A percentile compares a stretch with the other conserved stretches of the same genome.
phyloP scores from a whole-genome alignment of 2,888 invertebrate species.

The Drosophila koepferae region DNA sequence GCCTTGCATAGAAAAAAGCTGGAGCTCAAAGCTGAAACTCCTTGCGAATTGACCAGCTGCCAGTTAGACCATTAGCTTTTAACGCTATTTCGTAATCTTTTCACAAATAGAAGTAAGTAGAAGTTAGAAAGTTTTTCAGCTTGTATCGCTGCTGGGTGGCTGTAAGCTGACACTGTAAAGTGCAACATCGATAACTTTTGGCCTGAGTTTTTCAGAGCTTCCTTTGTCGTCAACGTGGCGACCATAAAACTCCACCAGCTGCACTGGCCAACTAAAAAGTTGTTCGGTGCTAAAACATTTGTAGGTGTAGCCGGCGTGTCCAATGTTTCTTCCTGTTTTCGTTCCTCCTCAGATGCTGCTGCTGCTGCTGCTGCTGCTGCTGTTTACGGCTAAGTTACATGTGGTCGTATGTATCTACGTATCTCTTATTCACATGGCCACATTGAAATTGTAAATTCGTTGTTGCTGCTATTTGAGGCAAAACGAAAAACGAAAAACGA shows the following conservation, averaged over 20 bases:
- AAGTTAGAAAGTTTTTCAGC: conserved; percentile 38
- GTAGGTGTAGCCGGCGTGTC: conserved; percentile 63
- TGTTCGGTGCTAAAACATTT: conserved; percentile 54
- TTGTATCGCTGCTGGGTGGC: neutral
- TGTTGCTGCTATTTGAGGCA: conserved; percentile 49
- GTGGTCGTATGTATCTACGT: conserved; percentile 27
- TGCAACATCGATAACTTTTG: conserved; percentile 76
- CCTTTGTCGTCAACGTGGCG: conserved; percentile 54
- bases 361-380: conserved; percentile 7
- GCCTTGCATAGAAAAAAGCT: too few relatives aligned
- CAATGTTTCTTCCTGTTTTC: conserved; percentile 35
- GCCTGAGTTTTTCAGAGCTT: conserved; percentile 40
- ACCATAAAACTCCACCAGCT: conserved; percentile 47
- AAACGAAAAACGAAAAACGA: conserved; percentile 70
- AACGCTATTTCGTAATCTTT: conserved; percentile 53
- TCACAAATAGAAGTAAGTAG: conserved; percentile 19
- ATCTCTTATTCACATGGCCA: conserved; percentile 59
- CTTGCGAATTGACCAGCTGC: neutral
- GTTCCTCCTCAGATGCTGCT: neutral
- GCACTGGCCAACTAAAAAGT: conserved; percentile 41
- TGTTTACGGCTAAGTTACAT: conserved; percentile 30
- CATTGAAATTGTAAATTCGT: conserved; percentile 77
- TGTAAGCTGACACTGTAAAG: conserved; percentile 60
- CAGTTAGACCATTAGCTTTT: conserved; percentile 60
- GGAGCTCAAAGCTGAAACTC: neutral